Conservation (phyloP, 2,888 invertebrate genomes). For the Scaptomyza polygonia region DNA sequence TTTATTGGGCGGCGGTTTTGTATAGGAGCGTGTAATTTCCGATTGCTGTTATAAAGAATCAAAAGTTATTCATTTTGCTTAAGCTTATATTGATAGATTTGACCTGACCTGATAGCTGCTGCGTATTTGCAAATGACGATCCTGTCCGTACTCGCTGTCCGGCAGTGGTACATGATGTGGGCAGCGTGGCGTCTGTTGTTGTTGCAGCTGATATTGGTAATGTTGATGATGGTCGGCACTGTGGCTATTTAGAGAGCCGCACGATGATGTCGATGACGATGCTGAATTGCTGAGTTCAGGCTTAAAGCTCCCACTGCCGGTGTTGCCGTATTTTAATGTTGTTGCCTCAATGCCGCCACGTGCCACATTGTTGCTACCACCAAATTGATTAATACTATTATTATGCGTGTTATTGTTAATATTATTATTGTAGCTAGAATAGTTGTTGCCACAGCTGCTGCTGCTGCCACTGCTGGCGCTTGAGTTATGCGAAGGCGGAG, state of each 20-base stretch:
- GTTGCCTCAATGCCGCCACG: conserved; percentile 77
- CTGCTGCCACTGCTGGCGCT: conserved; percentile 33
- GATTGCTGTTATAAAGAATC: conserved; percentile 85
- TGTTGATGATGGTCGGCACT: conserved; percentile 83
- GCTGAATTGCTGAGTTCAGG: conserved; percentile 55
- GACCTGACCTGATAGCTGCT: conserved; percentile 87
- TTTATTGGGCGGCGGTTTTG: conserved; percentile 88
- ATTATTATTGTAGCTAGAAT: conserved; percentile 38
- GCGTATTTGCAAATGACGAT: conserved; percentile 87
- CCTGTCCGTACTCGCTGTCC: conserved; percentile 88
- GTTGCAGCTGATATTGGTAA: conserved; percentile 81
- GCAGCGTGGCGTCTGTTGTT: conserved; percentile 83
- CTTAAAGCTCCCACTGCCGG: conserved; percentile 62
- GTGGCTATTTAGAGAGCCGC: conserved; percentile 76
- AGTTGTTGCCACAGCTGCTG: conserved; percentile 40
- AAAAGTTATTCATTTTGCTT: too few relatives aligned
- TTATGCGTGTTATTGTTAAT: conserved; percentile 66
- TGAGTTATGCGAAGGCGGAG: conserved; percentile 28
- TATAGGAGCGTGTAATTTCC: conserved; percentile 88
- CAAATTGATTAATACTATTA: conserved; percentile 61
- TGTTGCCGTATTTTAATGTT: conserved; percentile 76
- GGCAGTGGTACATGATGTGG: conserved; percentile 88
- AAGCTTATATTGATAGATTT: too few relatives aligned
- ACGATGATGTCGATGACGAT: conserved; percentile 49
- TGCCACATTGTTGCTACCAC: conserved; percentile 66